Evolutionary conservation across 92 coral and sea anemone species (phyloP), one percentile per base, ranked within the genome.

Genomic region (Phymanthus crucifer): DNA sequence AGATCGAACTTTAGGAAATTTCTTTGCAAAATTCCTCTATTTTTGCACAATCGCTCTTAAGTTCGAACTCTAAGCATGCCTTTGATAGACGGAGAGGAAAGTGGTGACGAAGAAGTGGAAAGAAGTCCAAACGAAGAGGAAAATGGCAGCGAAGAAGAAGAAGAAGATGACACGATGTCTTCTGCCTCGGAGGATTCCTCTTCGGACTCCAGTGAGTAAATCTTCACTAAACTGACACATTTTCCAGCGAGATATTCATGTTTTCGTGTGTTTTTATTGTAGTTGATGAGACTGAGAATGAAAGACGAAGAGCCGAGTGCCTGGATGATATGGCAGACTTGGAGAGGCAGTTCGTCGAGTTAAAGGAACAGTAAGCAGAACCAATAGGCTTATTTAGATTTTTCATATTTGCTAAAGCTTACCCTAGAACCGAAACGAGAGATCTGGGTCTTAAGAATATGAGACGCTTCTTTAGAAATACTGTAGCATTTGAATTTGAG

Each of bases 131-230:
- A 93, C 43, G 99, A 93, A 76, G 99, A 87, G 50, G 99, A 95
- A 47, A 93, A 95, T 83, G 91, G 91, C 94, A 95, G 99, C 84
- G 99, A 95, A 81, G 99, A 95, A 50, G 99, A 95, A 9, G 97
- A 93, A n/a, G 97, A 93, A 43, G 99, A 95, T 32, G 88, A 92
- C 66, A 88, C 85, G 77, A 89, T 91, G 70, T 90, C 93, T 34
- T 93, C 97, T 66, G 97, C 90, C 33, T 93, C 98, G 21, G 99
- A 95, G 40, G 99, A 93, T 61, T 93, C 97, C 12, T 95, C 99
- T 9, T 90, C 96, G 36, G 93, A 91, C 83, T 90, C 94, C 0
- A 88, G 92, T 87, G 76, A 78, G 76, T 18, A 32, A 40, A 40
- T 14, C 40, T 24, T 21, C 72, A 76, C 64, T 26, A 40, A 47